phyloP scores from a whole-genome alignment of 2,113 vertebrate genomes.

The Neomonachus schauinslandi region DNA sequence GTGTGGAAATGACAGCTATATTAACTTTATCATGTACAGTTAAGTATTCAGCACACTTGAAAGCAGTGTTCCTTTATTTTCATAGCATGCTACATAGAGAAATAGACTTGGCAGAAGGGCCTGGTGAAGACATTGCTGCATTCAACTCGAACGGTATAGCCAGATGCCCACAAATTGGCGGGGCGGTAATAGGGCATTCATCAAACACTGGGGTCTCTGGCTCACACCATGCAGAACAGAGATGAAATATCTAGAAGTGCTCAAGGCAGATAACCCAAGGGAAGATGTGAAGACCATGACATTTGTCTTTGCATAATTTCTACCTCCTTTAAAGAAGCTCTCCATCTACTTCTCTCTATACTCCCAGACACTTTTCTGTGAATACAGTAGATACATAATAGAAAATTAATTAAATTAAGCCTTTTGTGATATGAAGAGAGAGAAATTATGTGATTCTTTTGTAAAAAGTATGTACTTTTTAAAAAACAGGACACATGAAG shows the following conservation, averaged over 20 bases:
- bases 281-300: background rate
- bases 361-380: background rate
- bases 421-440: background rate
- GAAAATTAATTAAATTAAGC: background rate
- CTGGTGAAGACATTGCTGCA: background rate
- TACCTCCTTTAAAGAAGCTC: background rate
- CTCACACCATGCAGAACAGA: background rate
- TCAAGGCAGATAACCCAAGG: background rate
- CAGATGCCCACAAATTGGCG: background rate
- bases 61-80: slow-evolving; percentile 30
- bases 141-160: background rate
- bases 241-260: background rate
- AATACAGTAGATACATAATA: background rate
- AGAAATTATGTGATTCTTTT: background rate
- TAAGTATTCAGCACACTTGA: slow-evolving; percentile 1
- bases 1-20: slow-evolving; percentile 28
- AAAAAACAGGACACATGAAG: background rate
- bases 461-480: background rate
- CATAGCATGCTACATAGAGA: background rate
- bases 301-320: background rate
- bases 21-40: slow-evolving; percentile 60
- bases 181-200: background rate
- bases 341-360: background rate
- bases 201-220: background rate
- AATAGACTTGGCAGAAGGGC: background rate